Evolutionary conservation across 2,888 invertebrate species (phyloP).

Genomic region (Morinoia aosen): DNA sequence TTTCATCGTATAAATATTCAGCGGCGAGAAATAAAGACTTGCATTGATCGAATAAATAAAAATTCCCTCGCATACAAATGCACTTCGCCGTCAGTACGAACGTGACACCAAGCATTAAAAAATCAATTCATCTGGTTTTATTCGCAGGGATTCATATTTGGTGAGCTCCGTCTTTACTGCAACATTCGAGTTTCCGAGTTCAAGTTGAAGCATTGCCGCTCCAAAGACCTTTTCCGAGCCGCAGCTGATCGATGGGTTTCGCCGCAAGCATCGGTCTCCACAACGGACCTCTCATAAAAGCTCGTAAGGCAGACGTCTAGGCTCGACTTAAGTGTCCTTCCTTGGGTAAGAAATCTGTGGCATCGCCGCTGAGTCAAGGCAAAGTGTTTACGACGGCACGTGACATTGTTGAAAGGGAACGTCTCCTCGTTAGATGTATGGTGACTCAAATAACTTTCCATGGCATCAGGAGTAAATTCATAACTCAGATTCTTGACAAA

Average conservation of each 20-base stretch:
- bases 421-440: neutral
- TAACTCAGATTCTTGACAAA: neutral
- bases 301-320: neutral
- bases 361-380: neutral
- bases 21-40: neutral
- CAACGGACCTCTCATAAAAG: neutral
- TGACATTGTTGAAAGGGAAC: neutral
- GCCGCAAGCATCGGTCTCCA: neutral
- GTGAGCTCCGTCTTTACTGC: neutral
- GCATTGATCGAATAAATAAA: too few relatives aligned
- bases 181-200: neutral
- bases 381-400: neutral
- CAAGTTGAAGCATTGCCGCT: neutral
- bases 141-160: neutral
- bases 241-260: neutral
- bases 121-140: neutral
- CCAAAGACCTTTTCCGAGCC: neutral
- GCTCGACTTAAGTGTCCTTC: neutral
- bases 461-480: neutral
- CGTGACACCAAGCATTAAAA: too few relatives aligned
- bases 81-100: too few relatives aligned
- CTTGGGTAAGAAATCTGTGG: neutral
- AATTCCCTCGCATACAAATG: neutral
- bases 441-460: neutral
- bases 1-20: neutral